phyloP scores from a whole-genome alignment of 1,140 invertebrate species.

The Penaeus chinensis region DNA sequence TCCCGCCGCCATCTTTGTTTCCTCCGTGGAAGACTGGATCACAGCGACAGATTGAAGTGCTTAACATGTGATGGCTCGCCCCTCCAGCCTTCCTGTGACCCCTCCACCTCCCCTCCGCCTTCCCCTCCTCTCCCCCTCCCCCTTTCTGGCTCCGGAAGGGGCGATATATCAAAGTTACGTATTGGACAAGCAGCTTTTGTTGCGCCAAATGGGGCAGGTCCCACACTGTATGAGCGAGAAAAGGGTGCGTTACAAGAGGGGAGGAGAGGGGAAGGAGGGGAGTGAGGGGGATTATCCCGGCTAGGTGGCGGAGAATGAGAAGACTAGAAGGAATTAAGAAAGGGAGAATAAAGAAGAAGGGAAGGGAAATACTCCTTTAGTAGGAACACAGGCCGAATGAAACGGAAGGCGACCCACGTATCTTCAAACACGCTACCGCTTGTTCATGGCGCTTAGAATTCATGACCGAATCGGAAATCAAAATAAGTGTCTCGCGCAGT shows the following conservation, averaged over 20 bases:
- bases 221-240: conserved; percentile 35
- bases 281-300: too few relatives aligned
- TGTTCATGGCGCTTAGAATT: too few relatives aligned
- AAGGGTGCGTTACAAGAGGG: neutral
- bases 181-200: conserved; percentile 54
- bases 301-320: neutral
- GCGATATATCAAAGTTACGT: conserved; percentile 55
- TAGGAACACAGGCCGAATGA: too few relatives aligned
- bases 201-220: conserved; percentile 47
- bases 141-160: neutral
- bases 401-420: too few relatives aligned
- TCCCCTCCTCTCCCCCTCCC: neutral
- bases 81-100: neutral
- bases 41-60: too few relatives aligned
- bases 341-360: neutral
- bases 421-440: too few relatives aligned
- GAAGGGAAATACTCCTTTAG: neutral
- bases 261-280: neutral
- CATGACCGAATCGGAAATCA: too few relatives aligned
- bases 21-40: too few relatives aligned
- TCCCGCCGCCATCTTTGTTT: too few relatives aligned
- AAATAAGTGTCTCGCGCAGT: too few relatives aligned
- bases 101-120: neutral
- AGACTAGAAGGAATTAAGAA: neutral
- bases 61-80: neutral